These are phyloP conservation scores for Hylaea fasciaria DNA, from an alignment of 2,888 invertebrate genomes.

Conservation along the genomic window DNA sequence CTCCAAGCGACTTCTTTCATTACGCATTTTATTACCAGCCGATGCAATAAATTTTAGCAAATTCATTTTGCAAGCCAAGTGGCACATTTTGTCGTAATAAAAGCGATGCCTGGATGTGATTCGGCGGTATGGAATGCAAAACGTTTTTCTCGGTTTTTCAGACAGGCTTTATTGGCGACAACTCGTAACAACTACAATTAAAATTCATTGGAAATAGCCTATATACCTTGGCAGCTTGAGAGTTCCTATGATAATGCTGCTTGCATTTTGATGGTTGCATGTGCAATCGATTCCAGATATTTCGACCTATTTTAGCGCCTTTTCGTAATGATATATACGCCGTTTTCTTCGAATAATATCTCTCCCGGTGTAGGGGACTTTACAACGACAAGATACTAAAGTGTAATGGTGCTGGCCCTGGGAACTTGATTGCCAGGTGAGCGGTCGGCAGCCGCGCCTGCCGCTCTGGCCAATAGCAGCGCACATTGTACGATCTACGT, in stretches of 20 bases:
- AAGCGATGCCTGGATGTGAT: conserved; percentile 38
- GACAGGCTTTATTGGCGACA: conserved; percentile 27
- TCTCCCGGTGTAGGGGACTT: neutral
- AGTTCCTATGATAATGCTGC: conserved; percentile 24
- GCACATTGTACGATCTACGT: conserved; percentile 34
- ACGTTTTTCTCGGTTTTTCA: conserved; percentile 26
- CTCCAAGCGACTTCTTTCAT: neutral
- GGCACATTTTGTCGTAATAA: conserved; percentile 37
- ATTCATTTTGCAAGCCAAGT: conserved; percentile 34
- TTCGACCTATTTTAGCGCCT: neutral
- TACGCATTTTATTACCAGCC: neutral
- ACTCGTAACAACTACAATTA: conserved; percentile 33
- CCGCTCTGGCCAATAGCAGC: conserved; percentile 51
- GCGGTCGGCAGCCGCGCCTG: conserved; percentile 55
- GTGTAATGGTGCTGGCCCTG: conserved; percentile 12
- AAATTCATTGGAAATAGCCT: conserved; percentile 37
- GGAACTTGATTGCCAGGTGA: conserved; percentile 45
- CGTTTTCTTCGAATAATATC: neutral
- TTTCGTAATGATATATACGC: conserved; percentile 5
- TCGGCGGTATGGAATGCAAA: conserved; percentile 34
- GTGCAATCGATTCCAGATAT: conserved; percentile 5
- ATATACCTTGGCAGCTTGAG: conserved; percentile 33
- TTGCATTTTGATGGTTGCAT: conserved; percentile 1
- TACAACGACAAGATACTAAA: conserved; percentile 11
- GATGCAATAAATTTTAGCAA: conserved; percentile 25